phyloP scores from a whole-genome alignment of 2,797 vertebrate species.

The Lithobates pipiens region DNA sequence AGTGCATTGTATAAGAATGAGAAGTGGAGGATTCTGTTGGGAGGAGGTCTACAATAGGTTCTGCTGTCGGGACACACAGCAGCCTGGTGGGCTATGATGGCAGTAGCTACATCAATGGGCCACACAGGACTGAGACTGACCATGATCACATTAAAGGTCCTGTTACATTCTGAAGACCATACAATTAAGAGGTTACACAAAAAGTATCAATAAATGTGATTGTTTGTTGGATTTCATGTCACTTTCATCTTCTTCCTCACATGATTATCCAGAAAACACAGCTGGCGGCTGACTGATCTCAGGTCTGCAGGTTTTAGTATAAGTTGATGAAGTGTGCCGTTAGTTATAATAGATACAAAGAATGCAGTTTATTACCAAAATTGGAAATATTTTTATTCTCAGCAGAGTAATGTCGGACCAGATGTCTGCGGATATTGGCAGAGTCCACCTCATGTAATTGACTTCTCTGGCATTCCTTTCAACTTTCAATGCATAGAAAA shows the following conservation, averaged over 20 bases:
- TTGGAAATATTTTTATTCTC: slow-evolving; percentile 48
- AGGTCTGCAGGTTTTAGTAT: neutral
- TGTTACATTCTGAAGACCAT: neutral
- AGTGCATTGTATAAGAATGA: neutral
- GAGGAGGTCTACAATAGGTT: neutral
- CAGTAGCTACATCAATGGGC: neutral
- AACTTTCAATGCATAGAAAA: slow-evolving; percentile 19
- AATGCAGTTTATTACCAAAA: slow-evolving; percentile 42
- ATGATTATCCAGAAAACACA: slow-evolving; percentile 30
- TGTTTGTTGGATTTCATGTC: neutral
- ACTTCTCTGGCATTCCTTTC: slow-evolving; percentile 12
- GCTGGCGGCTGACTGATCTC: slow-evolving; percentile 11
- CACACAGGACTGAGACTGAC: neutral
- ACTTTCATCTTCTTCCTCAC: slow-evolving; percentile 15
- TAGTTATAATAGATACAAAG: slow-evolving; percentile 11
- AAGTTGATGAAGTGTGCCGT: slow-evolving; percentile 18
- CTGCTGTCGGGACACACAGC: neutral
- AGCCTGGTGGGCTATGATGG: neutral
- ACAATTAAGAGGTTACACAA: neutral
- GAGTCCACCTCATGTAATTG: neutral
- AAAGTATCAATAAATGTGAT: neutral
- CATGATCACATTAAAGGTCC: neutral
- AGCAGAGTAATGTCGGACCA: slow-evolving; percentile 28
- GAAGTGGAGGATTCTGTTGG: neutral
- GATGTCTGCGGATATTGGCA: slow-evolving; percentile 49